Evolutionary conservation across 2,113 vertebrate species (phyloP).

Genomic region (Nothobranchius furzeri): DNA sequence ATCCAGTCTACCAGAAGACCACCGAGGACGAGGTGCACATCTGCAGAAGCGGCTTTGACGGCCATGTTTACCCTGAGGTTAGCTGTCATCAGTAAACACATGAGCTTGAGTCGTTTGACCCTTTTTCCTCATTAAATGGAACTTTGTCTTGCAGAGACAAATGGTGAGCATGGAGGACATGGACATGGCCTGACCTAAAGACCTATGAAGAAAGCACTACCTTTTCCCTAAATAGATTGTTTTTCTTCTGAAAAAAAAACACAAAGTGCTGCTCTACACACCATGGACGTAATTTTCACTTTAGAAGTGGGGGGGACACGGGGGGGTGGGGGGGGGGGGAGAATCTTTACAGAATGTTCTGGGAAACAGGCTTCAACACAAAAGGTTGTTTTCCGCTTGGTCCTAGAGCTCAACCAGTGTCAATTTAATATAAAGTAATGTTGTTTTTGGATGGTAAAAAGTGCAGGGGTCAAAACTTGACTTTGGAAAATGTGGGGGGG

Average conservation of each 20-base stretch:
- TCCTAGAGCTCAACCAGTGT: too few relatives aligned
- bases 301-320: too few relatives aligned
- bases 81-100: slow-evolving; percentile 4
- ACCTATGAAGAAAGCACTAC: slow-evolving; percentile 21
- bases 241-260: slow-evolving; percentile 12
- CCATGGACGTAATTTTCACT: too few relatives aligned
- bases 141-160: slow-evolving; percentile 78
- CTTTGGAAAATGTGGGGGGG: too few relatives aligned
- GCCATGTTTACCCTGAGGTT: slow-evolving; percentile 86
- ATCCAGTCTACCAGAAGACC: slow-evolving; percentile 93
- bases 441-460: too few relatives aligned
- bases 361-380: too few relatives aligned
- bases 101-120: neutral
- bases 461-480: too few relatives aligned
- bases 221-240: neutral
- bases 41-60: slow-evolving; percentile 82
- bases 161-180: slow-evolving; percentile 84
- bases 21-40: slow-evolving; percentile 86
- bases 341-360: too few relatives aligned
- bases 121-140: neutral
- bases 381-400: too few relatives aligned
- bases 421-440: too few relatives aligned
- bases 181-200: slow-evolving; percentile 71
- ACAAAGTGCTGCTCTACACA: slow-evolving; percentile 32
- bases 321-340: too few relatives aligned